Evolutionary conservation across 2,113 vertebrate genomes (phyloP).

Genomic region (Edolisoma coerulescens): DNA sequence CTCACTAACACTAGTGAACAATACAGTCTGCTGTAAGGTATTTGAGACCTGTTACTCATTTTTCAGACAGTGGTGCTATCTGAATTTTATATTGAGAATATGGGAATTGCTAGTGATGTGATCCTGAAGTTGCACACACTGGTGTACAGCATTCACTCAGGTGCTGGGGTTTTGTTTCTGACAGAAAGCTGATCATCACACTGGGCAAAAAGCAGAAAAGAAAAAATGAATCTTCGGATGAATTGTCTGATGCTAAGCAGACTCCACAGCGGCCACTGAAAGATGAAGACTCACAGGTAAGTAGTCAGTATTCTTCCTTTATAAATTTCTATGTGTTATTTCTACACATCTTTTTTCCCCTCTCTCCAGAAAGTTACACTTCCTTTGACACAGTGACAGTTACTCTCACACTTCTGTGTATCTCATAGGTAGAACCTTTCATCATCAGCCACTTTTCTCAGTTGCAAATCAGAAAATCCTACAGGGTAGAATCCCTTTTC

Average conservation of each 20-base stretch:
- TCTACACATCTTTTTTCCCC: not conserved
- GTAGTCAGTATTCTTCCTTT: not conserved
- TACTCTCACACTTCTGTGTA: not conserved
- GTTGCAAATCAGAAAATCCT: not conserved
- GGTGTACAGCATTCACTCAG: not conserved
- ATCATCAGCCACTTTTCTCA: not conserved
- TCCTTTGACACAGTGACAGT: not conserved
- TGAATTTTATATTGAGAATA: not conserved
- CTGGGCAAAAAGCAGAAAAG: constrained; percentile 96
- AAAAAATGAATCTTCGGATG: constrained; percentile 92
- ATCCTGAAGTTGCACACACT: not conserved
- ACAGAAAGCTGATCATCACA: constrained; percentile 96
- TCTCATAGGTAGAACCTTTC: not conserved
- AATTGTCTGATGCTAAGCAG: constrained; percentile 87
- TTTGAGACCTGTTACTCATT: not conserved
- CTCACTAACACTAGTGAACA: not conserved
- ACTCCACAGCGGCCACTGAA: constrained; percentile 77
- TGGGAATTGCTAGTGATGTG: not conserved
- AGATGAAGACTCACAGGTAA: constrained; percentile 87
- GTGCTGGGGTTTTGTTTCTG: not conserved
- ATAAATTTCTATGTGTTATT: not conserved
- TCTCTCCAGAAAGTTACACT: not conserved
- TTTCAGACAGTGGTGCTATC: not conserved
- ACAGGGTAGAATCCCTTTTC: not conserved
- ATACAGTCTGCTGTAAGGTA: not conserved